Conservation (phyloP, 2,888 invertebrate species). For the Cepaea hortensis region DNA sequence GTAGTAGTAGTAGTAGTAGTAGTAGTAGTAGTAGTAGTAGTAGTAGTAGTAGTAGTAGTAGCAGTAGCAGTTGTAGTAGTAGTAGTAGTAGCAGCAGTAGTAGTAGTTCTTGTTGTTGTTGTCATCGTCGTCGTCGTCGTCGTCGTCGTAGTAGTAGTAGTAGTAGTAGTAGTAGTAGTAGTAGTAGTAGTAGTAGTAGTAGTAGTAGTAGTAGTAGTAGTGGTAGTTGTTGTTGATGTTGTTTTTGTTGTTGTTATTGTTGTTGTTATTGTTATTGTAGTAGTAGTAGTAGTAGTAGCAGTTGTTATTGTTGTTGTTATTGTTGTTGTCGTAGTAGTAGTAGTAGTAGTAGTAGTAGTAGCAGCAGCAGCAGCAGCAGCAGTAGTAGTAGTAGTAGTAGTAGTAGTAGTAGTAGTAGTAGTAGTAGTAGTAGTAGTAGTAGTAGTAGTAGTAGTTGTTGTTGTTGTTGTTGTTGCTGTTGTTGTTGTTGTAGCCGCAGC, state of each 20-base stretch:
- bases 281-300: background rate
- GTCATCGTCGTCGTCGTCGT: too few species aligned
- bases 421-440: background rate
- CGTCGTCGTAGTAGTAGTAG: conserved; percentile 30
- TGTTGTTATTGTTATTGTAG: background rate
- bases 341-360: background rate
- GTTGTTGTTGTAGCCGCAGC: too few species aligned
- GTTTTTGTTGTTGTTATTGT: too few species aligned
- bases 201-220: background rate
- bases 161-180: conserved; percentile 29
- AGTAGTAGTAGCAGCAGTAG: conserved; percentile 28
- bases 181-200: conserved; percentile 33
- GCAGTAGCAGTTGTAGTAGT: background rate
- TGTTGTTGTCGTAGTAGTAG: background rate
- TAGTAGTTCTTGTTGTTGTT: too few species aligned
- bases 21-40: background rate
- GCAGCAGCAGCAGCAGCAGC: background rate
- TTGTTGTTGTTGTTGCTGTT: too few species aligned
- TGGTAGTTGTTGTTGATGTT: too few species aligned
- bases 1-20: too few species aligned
- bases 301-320: background rate
- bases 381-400: conserved; percentile 26
- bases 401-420: conserved; percentile 26
- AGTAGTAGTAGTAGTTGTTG: too few species aligned
- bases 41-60: conserved; percentile 15